Conservation (phyloP, 2,888 invertebrate genomes). For the Acrobasis repandana region DNA sequence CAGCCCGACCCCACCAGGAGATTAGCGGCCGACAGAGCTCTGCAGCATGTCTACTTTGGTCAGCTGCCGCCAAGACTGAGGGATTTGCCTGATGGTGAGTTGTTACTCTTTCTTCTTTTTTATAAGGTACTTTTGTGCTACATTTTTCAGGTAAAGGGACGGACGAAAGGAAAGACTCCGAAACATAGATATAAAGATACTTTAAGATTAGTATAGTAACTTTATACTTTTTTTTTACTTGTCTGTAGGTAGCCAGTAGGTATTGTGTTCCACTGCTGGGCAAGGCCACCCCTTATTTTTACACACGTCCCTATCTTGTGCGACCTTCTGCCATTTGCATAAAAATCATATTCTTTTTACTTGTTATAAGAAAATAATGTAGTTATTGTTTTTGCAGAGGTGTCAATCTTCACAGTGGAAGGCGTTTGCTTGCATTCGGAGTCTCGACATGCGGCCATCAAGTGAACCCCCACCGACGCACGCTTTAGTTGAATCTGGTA, state of each 20-base stretch:
- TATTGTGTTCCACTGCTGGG: no score
- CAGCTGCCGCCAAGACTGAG: conserved; percentile 94
- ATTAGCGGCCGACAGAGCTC: conserved; percentile 93
- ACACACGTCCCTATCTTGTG: no score
- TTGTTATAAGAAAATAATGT: background rate
- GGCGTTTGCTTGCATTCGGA: conserved; percentile 94
- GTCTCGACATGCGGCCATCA: conserved; percentile 83
- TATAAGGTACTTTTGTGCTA: no score
- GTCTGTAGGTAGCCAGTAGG: no score
- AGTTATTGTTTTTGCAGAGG: conserved; percentile 87
- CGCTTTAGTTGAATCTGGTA: conserved; percentile 52
- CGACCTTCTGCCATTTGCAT: no score
- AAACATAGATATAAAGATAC: no score
- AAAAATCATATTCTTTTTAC: no score
- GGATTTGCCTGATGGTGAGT: conserved; percentile 95
- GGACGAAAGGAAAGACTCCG: no score
- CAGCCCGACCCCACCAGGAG: conserved; percentile 94
- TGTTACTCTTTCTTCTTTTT: background rate
- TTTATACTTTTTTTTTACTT: no score
- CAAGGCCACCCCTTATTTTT: no score
- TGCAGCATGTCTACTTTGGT: conserved; percentile 95
- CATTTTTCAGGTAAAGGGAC: no score
- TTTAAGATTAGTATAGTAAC: no score
- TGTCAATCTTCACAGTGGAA: conserved; percentile 97
- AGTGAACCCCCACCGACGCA: conserved; percentile 56